Base-by-base conservation (phyloP, 2,888 invertebrate species). In the Euplexia lucipara region DNA sequence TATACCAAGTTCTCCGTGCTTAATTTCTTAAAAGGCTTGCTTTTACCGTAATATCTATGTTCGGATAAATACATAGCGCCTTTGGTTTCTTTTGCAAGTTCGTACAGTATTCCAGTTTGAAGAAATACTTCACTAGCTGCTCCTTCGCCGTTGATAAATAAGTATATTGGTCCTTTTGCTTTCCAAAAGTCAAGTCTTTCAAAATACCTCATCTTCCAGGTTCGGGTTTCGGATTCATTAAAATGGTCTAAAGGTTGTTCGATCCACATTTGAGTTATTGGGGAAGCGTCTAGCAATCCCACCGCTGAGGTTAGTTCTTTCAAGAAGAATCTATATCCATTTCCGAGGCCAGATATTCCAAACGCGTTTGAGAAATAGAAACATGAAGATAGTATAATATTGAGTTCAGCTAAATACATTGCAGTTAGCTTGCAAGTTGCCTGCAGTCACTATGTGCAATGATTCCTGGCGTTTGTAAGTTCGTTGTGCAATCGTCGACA, bases 1-100 rank as follows among this genome's bases (percentile, higher is more conserved):
- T 86, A 94, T 58, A 84, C 81, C n/a, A 94, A 83, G 65, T 89
- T 89, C 68, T 90, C 83, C 0, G 85, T 79, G 1, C 76, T 88
- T 2, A 82, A 82, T n/a, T 88, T 78, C 18, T 88, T 44, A 12
- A 92, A 86, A 2, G 94, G 94, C 70, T 88, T 89, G 66, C 94
- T 94, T 20, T 90, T 81, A 0, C 94, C 94, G 41, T 94, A 94
- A 79, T 92, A 95, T 70, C 95, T 90, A 52, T 94, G 94, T 80
- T 94, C 95, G 3, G 89, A 79, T 45, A 87, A 70, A 70, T 85
- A 93, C 86, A 95, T 86, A 2, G 91, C 94, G 2, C 94, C 95
- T 47, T 91, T 86, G 0, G 94, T 93, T 83, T 94, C 94, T 62
- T 86, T 88, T 0, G 93, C 94, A 20, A 95, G 75, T 30, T 94